Base-by-base conservation (phyloP, 1,140 invertebrate species). In the Eumeta japonica region DNA sequence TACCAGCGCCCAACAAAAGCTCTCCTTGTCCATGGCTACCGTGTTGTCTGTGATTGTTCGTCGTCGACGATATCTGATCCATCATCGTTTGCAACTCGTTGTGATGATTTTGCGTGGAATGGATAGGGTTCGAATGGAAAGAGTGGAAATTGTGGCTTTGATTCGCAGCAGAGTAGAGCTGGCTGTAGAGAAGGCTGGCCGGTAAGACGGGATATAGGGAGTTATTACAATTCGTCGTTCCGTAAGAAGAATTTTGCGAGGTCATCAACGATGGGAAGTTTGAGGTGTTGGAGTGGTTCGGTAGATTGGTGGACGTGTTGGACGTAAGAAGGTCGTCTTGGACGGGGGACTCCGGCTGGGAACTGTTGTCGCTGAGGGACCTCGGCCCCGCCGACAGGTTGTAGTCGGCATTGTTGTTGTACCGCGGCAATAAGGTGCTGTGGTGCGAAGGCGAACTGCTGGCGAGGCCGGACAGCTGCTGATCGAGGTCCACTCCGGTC, bases 121-220 rank as follows among this genome's bases (percentile, higher is more conserved):
- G 79, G 40, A 80, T 73, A 13, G 79, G 77, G 49, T 84, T 79
- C n/a, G 81, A 78, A 53, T 84, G 82, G 16, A 81, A 45, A 15
- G 82, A 82, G 50, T 85, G 83, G 46, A 85, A 86, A 48, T 86
- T 85, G 45, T 88, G 86, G 30, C 84, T 82, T 54, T 89, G 87
- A 54, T 88, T 87, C 17, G 85, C 84, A 11, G 83, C 83, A 1
- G 85, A 84, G 40, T 92, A 91, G 11, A 92, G 66, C 55, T 91
- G 88, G 10, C 88, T 89, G 67, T 92, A 90, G 3, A 92, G 73
- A 36, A 91, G 77, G 53, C 88, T 89, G 9, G 84, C 83, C 0
- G 88, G 87, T 27, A 90, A 64, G 1, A 89, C 85, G 0, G 85
- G 85, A 53, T 86, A 86, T 0, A 85, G 62, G 0, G 82, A 84